These are phyloP conservation scores for Heteronetta atricapilla DNA, from an alignment of 2,113 vertebrate genomes.

Conservation along the genomic window DNA sequence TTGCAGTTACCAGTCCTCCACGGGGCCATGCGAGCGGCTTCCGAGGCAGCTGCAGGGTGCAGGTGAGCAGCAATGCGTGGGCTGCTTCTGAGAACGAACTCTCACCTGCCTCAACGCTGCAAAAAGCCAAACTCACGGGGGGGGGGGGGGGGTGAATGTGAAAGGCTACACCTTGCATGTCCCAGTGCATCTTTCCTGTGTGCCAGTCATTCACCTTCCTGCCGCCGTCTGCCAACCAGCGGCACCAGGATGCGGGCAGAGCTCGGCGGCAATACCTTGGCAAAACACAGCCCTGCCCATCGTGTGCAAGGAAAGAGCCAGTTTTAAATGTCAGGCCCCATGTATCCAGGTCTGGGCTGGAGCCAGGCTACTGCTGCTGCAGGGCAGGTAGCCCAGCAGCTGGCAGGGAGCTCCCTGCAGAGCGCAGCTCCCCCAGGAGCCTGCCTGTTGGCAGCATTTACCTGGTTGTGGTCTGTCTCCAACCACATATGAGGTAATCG, in stretches of 20 bases:
- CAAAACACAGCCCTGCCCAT: not conserved
- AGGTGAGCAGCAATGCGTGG: accelerated
- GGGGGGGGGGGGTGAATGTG: accelerated
- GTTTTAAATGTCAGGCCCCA: not conserved
- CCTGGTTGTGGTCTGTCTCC: slow-evolving; percentile 58
- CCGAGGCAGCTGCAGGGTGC: not conserved
- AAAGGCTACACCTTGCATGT: not conserved
- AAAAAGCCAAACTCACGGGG: not conserved
- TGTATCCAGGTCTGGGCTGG: not conserved
- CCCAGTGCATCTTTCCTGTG: not conserved
- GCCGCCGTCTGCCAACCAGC: not conserved
- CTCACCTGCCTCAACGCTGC: not conserved
- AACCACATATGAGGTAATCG: slow-evolving; percentile 70
- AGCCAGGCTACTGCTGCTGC: not conserved
- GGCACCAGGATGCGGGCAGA: not conserved
- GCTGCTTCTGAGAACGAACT: not conserved
- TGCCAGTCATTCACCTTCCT: not conserved
- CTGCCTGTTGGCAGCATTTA: not conserved
- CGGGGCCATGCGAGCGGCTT: not conserved
- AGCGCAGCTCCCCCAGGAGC: not conserved
- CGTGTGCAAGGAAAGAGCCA: not conserved
- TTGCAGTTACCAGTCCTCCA: not conserved
- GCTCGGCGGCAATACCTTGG: not conserved
- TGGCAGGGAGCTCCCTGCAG: not conserved
- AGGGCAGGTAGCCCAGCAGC: not conserved